phyloP scores from a whole-genome alignment of 2,888 invertebrate genomes.

The Lysandra bellargus region DNA sequence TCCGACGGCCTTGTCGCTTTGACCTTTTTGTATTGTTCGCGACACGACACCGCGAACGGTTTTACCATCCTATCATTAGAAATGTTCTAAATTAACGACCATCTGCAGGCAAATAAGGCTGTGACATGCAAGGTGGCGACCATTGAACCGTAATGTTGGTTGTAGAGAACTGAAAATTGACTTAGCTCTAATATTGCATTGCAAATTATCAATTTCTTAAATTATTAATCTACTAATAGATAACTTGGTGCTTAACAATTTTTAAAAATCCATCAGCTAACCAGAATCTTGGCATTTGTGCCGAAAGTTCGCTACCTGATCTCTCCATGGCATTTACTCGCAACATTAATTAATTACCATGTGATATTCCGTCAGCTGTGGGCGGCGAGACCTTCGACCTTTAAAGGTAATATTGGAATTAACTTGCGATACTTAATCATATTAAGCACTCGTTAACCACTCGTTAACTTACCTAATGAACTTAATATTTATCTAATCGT shows the following conservation, averaged over 20 bases:
- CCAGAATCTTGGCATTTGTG: neutral
- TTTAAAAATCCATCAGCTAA: neutral
- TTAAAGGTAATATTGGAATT: conserved; percentile 24
- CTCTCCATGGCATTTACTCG: conserved; percentile 11
- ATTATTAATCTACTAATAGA: neutral
- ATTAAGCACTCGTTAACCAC: conserved; percentile 28
- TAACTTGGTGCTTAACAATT: neutral
- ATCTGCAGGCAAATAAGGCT: neutral
- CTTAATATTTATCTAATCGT: neutral
- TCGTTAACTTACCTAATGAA: conserved; percentile 20
- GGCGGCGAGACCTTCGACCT: conserved; percentile 23
- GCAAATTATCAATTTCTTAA: too few species aligned
- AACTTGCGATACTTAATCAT: conserved; percentile 24
- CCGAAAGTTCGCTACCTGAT: conserved; percentile 10
- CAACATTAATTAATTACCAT: conserved; percentile 17
- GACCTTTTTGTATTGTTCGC: conserved; percentile 67
- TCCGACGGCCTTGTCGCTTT: conserved; percentile 69
- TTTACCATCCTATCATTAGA: conserved; percentile 26
- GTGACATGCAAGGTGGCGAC: neutral
- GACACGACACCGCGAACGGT: conserved; percentile 37
- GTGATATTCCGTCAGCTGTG: conserved; percentile 3
- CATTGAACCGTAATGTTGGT: neutral
- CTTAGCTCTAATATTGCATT: neutral
- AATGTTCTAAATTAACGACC: conserved; percentile 36
- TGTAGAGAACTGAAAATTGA: neutral